phyloP scores from a whole-genome alignment of 2,113 vertebrate genomes.

The Spizaetus ornatus region DNA sequence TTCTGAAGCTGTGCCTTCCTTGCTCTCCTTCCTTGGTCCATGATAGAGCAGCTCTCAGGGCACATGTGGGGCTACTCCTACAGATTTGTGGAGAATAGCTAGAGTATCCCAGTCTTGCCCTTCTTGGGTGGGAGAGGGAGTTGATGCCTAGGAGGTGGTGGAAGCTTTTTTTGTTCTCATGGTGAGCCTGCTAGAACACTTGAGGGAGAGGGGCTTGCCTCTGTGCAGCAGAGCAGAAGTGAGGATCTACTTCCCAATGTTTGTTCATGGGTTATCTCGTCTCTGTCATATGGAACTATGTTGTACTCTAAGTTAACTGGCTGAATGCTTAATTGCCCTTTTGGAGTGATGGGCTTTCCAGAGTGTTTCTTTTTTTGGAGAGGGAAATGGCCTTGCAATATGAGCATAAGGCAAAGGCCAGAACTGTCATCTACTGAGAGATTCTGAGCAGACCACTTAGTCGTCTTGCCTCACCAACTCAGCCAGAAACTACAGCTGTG shows the following conservation, averaged over 20 bases:
- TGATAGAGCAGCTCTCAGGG: neutral
- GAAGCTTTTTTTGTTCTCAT: neutral
- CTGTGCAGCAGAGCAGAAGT: neutral
- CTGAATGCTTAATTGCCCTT: neutral
- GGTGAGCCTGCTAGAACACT: neutral
- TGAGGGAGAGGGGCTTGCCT: neutral
- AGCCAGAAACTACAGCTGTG: neutral
- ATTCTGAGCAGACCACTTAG: neutral
- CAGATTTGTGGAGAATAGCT: neutral
- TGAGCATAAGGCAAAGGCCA: neutral
- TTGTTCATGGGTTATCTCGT: neutral
- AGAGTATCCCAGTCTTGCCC: neutral
- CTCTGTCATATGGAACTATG: neutral
- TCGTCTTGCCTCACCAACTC: neutral
- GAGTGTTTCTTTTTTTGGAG: neutral
- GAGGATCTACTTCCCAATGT: neutral
- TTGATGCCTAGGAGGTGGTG: neutral
- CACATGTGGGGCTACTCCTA: neutral
- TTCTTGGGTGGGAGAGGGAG: neutral
- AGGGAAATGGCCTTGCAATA: neutral
- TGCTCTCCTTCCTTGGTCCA: neutral
- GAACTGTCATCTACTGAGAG: neutral
- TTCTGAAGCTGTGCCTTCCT: neutral
- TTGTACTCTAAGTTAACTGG: neutral
- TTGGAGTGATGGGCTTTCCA: neutral